These are phyloP conservation scores for Rhimphoctona megacephalus DNA, from an alignment of 2,888 invertebrate species.

Conservation along the genomic window DNA sequence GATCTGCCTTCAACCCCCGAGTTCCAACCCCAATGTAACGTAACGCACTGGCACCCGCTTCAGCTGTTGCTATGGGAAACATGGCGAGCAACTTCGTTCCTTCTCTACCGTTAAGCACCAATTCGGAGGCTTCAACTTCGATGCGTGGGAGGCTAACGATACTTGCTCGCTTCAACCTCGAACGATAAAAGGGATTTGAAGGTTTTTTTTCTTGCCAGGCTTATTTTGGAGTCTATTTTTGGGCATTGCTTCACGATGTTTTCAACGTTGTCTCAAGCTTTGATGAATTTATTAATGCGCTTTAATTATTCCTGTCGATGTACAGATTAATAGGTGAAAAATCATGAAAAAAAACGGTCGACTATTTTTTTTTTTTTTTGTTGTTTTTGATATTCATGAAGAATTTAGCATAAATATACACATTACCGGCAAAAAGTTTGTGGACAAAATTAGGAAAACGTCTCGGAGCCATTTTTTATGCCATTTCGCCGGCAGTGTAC, in stretches of 20 bases:
- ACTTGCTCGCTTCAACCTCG: not conserved
- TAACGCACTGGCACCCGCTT: slow-evolving; percentile 62
- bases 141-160: not conserved
- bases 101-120: slow-evolving; percentile 82
- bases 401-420: too few species aligned
- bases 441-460: too few species aligned
- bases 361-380: not conserved
- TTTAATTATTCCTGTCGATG: too few species aligned
- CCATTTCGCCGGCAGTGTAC: too few species aligned
- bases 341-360: too few species aligned
- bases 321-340: too few species aligned
- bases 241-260: not conserved
- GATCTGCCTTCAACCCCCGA: slow-evolving; percentile 56
- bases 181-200: not conserved
- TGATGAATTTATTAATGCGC: not conserved
- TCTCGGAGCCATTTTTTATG: too few species aligned
- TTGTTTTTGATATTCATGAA: too few species aligned
- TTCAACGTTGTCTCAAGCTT: not conserved
- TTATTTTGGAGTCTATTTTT: not conserved
- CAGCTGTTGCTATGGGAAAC: slow-evolving; percentile 80
- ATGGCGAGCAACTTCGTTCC: slow-evolving; percentile 73
- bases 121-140: slow-evolving; percentile 80
- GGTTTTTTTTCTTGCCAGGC: not conserved
- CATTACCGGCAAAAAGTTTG: too few species aligned
- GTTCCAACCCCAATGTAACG: slow-evolving; percentile 46